These are phyloP conservation scores for Alaudala cheleensis DNA, from an alignment of 2,113 vertebrate species.

Conservation along the genomic window DNA sequence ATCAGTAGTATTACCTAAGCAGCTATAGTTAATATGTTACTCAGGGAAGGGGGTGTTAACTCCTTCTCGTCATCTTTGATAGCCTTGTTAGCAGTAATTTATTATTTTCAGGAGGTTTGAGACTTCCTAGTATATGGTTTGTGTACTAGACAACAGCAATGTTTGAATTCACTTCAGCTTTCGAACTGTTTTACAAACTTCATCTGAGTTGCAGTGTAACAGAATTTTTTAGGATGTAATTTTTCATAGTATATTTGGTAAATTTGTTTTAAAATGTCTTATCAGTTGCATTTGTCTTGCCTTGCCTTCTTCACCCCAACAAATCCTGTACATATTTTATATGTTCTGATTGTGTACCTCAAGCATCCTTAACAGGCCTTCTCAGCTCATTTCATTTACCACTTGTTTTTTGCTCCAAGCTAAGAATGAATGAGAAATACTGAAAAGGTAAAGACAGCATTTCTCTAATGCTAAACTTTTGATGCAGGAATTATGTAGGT, in stretches of 20 bases:
- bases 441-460: neutral
- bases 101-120: neutral
- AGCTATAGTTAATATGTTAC: conserved; percentile 54
- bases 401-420: neutral
- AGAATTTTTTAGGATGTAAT: neutral
- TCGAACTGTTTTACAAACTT: neutral
- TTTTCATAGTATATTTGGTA: neutral
- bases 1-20: conserved; percentile 39
- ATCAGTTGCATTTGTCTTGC: neutral
- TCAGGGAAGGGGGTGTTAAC: neutral
- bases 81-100: neutral
- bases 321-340: neutral
- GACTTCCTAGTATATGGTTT: neutral
- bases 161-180: neutral
- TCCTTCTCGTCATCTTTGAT: neutral
- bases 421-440: neutral
- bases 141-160: neutral
- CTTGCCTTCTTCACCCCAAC: neutral
- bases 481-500: neutral
- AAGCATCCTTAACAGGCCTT: neutral
- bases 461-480: neutral
- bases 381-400: neutral
- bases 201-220: neutral
- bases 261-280: neutral
- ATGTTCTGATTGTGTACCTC: neutral